Conservation (phyloP, 2,113 vertebrate genomes). For the Chroicocephalus ridibundus region DNA sequence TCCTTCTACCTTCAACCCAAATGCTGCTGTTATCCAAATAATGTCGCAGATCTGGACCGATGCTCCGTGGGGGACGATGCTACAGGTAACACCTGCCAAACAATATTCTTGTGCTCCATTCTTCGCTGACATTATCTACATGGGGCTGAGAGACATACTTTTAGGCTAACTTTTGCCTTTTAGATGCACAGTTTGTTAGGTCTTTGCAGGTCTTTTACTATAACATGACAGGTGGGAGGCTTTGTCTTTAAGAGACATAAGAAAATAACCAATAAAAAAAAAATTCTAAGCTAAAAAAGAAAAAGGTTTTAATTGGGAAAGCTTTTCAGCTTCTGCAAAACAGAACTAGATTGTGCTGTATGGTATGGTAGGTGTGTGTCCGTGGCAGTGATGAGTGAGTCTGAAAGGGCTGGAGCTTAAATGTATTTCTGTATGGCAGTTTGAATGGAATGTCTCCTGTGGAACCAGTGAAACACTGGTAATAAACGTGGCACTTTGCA, state of each 20-base stretch:
- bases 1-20: background rate
- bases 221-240: background rate
- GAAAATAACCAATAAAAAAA: too few species aligned
- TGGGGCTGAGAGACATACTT: background rate
- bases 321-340: background rate
- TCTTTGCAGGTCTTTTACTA: background rate
- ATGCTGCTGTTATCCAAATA: background rate
- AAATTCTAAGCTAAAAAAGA: background rate
- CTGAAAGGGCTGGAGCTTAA: background rate
- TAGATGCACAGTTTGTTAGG: background rate
- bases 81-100: background rate
- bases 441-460: background rate
- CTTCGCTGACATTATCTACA: background rate
- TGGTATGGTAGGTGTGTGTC: background rate
- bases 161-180: background rate
- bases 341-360: background rate
- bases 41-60: accelerated
- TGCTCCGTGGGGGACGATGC: background rate
- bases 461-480: background rate
- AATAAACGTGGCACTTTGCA: background rate
- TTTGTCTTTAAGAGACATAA: background rate
- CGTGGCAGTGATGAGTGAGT: background rate
- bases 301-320: background rate
- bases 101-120: background rate
- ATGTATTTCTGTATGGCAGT: background rate